Evolutionary conservation across 2,888 invertebrate species (phyloP).

Genomic region (Tetragonisca angustula): DNA sequence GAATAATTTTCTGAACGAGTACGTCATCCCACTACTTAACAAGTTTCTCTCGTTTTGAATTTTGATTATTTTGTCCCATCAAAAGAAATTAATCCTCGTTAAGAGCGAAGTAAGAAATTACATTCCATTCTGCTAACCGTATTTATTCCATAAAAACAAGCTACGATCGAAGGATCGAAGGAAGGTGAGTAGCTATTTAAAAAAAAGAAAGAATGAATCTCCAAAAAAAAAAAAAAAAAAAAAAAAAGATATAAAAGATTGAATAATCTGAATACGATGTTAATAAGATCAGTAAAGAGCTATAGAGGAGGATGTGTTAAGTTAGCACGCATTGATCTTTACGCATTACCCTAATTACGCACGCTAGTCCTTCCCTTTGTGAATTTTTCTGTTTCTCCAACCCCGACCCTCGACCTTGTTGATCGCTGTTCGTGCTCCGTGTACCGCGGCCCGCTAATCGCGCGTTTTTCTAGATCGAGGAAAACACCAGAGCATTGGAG

Average conservation of each 20-base stretch:
- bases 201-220: slow-evolving; percentile 21
- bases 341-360: slow-evolving; percentile 63
- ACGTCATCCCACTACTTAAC: neutral
- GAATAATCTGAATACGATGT: slow-evolving; percentile 35
- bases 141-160: slow-evolving; percentile 83
- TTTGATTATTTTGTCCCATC: neutral
- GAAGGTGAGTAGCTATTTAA: slow-evolving; percentile 80
- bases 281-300: slow-evolving; percentile 34
- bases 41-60: neutral
- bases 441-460: slow-evolving; percentile 22
- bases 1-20: neutral
- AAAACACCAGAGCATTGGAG: slow-evolving; percentile 95
- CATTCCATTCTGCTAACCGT: slow-evolving; percentile 76
- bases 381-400: slow-evolving; percentile 7
- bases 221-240: slow-evolving; percentile 2
- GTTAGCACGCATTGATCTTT: slow-evolving; percentile 62
- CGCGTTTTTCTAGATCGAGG: slow-evolving; percentile 91
- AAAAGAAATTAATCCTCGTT: slow-evolving; percentile 54
- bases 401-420: neutral
- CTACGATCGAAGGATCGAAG: slow-evolving; percentile 84
- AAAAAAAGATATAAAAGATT: slow-evolving; percentile 42
- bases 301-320: slow-evolving; percentile 23
- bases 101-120: slow-evolving; percentile 41
- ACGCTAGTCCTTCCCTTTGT: slow-evolving; percentile 66
- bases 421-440: no score